Conservation (phyloP, 2,113 vertebrate genomes). For the Eonycteris spelaea region DNA sequence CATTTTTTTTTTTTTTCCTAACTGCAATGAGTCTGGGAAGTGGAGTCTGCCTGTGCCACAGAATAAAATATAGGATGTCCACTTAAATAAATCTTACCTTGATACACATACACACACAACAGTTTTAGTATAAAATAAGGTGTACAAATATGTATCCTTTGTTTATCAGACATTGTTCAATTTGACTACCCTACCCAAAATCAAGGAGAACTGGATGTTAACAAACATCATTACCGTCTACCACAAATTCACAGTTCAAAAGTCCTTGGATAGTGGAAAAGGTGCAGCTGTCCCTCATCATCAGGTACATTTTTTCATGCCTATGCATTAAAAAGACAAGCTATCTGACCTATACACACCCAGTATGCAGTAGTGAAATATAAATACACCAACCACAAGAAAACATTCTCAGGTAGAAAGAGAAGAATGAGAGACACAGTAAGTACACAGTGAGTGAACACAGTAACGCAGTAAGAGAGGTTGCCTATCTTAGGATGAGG, state of each 20-base stretch:
- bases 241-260: background rate
- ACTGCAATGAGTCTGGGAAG: background rate
- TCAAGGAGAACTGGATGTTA: background rate
- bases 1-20: background rate
- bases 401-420: background rate
- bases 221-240: background rate
- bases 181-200: background rate
- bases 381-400: background rate
- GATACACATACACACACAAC: background rate
- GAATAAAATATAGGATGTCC: background rate
- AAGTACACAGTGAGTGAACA: background rate
- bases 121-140: background rate
- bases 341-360: background rate
- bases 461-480: background rate
- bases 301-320: background rate
- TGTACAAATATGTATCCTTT: background rate
- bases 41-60: background rate
- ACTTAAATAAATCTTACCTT: slow-evolving; percentile 3
- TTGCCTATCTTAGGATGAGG: background rate
- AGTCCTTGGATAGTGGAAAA: background rate
- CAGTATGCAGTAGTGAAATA: background rate
- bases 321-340: background rate
- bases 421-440: background rate
- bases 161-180: background rate
- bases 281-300: background rate